Conservation (phyloP, 2,888 invertebrate species). For the Macaria notata region DNA sequence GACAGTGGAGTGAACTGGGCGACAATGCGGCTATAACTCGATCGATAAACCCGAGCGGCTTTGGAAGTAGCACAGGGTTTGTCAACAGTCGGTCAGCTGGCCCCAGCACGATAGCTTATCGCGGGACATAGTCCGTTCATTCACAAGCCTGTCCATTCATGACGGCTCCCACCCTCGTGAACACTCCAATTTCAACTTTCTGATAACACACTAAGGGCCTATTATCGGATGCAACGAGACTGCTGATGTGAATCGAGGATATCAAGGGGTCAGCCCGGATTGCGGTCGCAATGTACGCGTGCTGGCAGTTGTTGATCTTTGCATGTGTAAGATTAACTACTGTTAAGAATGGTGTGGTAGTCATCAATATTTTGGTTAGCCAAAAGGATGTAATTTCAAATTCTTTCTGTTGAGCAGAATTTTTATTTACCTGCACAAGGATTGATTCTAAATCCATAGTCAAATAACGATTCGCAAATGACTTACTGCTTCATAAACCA, state of each 20-base stretch:
- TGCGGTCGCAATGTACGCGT: constrained; percentile 49
- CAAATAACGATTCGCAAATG: too few relatives aligned
- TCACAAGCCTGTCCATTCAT: constrained; percentile 80
- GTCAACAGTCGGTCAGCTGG: constrained; percentile 80
- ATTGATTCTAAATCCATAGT: too few relatives aligned
- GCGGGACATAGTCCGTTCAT: constrained; percentile 81
- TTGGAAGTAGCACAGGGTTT: constrained; percentile 79
- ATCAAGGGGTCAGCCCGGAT: constrained; percentile 81
- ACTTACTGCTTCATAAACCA: too few relatives aligned
- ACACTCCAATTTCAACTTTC: constrained; percentile 56
- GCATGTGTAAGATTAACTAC: too few relatives aligned
- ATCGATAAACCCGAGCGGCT: constrained; percentile 68
- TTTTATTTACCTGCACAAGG: too few relatives aligned
- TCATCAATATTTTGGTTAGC: too few relatives aligned
- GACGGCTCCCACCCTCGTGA: constrained; percentile 52
- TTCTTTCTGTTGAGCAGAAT: too few relatives aligned
- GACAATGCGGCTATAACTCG: constrained; percentile 48
- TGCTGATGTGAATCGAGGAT: constrained; percentile 75
- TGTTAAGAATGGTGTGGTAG: too few relatives aligned
- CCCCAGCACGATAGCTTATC: constrained; percentile 78
- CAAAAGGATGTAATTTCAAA: too few relatives aligned
- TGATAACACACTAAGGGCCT: constrained; percentile 46
- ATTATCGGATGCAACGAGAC: constrained; percentile 42
- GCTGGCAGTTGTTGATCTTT: constrained; percentile 16
- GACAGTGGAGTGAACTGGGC: constrained; percentile 22